These are phyloP conservation scores for Maniola hyperantus DNA, from an alignment of 2,888 invertebrate genomes.

Conservation along the genomic window DNA sequence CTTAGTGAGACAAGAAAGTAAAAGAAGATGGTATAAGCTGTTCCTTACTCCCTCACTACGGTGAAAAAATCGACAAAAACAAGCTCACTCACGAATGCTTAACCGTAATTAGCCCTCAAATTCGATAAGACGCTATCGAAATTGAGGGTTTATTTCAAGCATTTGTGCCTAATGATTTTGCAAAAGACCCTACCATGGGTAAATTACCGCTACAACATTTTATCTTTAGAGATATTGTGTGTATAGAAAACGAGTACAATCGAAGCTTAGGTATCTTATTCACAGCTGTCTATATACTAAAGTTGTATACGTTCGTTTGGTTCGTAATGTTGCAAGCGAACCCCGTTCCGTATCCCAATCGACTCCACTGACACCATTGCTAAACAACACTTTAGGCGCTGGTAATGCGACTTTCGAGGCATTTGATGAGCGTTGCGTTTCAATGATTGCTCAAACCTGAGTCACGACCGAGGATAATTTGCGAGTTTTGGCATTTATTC, in stretches of 20 bases:
- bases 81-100: too few relatives aligned
- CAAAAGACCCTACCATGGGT: neutral
- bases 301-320: constrained; percentile 38
- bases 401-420: constrained; percentile 38
- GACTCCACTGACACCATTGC: constrained; percentile 42
- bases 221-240: constrained; percentile 3
- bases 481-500: constrained; percentile 72
- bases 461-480: constrained; percentile 75
- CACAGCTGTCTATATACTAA: constrained; percentile 34
- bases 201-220: neutral
- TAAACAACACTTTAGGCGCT: constrained; percentile 49
- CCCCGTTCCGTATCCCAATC: constrained; percentile 37
- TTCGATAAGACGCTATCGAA: neutral
- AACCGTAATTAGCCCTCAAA: neutral
- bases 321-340: constrained; percentile 37
- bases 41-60: too few relatives aligned
- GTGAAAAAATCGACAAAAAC: too few relatives aligned
- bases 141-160: neutral
- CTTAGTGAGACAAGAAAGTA: too few relatives aligned
- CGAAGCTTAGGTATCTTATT: constrained; percentile 4
- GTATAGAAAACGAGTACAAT: constrained; percentile 18
- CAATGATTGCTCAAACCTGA: constrained; percentile 69
- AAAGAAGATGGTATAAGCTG: too few relatives aligned
- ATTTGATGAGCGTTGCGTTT: constrained; percentile 65
- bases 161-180: neutral